Percentiles rank a stretch among this genome's conserved stretches.
Evolutionary conservation across 64 coral and sea anemone species (phyloP).

Genomic region (Dendronephthya gigantea): DNA sequence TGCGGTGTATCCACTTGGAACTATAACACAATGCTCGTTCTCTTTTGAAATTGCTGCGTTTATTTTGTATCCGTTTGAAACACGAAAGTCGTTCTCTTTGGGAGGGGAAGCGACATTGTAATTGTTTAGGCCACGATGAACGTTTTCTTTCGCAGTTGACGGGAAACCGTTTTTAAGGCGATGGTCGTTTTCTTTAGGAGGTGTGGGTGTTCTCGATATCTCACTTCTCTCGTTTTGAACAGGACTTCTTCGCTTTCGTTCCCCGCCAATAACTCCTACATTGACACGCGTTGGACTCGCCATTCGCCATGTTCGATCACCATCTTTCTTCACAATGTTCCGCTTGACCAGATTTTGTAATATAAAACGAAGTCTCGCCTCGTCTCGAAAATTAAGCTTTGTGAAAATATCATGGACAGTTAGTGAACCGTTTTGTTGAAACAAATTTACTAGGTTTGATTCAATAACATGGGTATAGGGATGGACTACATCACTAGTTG

Average conservation of each 20-base stretch:
- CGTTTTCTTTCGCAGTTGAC: background rate
- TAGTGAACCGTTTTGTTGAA: background rate
- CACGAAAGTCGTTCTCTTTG: no score
- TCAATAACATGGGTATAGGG: background rate
- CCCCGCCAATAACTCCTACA: slow-evolving; percentile 42
- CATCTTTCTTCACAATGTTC: background rate
- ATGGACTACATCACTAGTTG: background rate
- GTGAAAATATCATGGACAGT: background rate
- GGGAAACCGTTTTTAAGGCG: background rate
- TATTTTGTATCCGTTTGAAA: no score
- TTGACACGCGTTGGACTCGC: background rate
- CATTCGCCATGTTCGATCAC: background rate
- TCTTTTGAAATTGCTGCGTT: no score
- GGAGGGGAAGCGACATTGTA: no score
- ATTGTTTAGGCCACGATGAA: background rate
- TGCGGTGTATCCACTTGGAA: no score
- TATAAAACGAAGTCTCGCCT: background rate
- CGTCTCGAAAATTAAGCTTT: background rate
- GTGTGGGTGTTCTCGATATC: background rate
- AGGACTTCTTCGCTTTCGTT: slow-evolving; percentile 28
- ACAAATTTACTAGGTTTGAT: background rate
- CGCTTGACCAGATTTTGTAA: background rate
- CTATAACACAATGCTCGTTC: no score
- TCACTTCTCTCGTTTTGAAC: slow-evolving; percentile 9
- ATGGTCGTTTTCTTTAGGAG: background rate